phyloP scores from a whole-genome alignment of 2,113 vertebrate species.

The Seriola aureovittata region DNA sequence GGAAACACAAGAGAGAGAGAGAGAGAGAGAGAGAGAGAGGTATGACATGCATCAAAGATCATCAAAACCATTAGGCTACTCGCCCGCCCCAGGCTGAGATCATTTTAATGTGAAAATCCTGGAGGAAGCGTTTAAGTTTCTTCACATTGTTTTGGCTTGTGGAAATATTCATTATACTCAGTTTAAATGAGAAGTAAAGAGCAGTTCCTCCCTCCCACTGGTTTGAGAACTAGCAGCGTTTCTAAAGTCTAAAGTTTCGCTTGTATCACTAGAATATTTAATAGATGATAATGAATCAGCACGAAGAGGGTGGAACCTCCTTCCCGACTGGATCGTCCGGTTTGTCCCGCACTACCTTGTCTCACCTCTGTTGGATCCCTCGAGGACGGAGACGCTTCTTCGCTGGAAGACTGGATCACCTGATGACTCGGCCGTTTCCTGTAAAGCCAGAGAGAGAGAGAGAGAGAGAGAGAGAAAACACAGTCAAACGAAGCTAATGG shows the following conservation, averaged over 20 bases:
- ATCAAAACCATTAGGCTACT: background rate
- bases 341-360: constrained; percentile 57
- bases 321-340: constrained; percentile 67
- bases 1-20: background rate
- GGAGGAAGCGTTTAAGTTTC: background rate
- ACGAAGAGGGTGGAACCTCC: constrained; percentile 53
- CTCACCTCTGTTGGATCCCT: constrained; percentile 54
- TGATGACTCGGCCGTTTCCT: background rate
- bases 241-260: background rate
- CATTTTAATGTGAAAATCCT: background rate
- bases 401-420: background rate
- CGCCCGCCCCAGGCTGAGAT: too few species aligned
- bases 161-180: background rate
- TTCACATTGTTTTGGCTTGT: background rate
- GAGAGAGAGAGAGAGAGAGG: too few species aligned
- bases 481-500: constrained; percentile 28
- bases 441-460: background rate
- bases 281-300: background rate
- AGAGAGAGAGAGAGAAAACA: background rate
- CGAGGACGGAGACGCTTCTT: constrained; percentile 25
- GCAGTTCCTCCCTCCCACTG: background rate
- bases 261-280: background rate
- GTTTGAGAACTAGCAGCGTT: background rate
- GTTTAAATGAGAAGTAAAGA: background rate
- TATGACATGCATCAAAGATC: too few species aligned